A percentile compares a stretch with the other conserved stretches of the same genome.
Evolutionary conservation across 2,797 vertebrate species (phyloP).

Genomic region (Clarias pachynema): DNA sequence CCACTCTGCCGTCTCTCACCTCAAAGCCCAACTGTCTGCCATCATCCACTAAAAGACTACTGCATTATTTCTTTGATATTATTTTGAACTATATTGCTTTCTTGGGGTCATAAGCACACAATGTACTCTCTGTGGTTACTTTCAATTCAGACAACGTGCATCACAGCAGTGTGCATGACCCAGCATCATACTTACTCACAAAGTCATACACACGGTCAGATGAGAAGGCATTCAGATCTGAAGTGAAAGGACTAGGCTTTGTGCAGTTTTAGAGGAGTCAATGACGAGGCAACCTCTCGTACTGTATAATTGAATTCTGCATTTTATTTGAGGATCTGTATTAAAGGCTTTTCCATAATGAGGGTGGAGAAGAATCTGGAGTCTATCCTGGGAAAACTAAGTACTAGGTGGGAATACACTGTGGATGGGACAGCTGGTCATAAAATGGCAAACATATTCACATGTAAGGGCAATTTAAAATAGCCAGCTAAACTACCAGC

Average conservation of each 20-base stretch:
- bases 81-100: neutral
- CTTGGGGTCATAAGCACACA: neutral
- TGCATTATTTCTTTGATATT: too few relatives aligned
- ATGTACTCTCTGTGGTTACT: neutral
- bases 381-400: neutral
- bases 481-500: too few relatives aligned
- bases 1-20: neutral
- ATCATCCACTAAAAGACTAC: neutral
- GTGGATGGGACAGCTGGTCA: neutral
- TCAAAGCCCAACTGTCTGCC: neutral
- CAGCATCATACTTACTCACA: neutral
- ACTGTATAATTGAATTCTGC: too few relatives aligned
- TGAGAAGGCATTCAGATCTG: conserved; percentile 33
- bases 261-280: conserved; percentile 39
- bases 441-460: neutral
- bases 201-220: conserved; percentile 37
- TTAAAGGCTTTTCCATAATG: neutral
- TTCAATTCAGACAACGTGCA: neutral
- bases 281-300: neutral
- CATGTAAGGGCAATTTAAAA: neutral
- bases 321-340: neutral
- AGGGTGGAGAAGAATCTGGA: neutral
- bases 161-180: neutral
- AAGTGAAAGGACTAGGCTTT: conserved; percentile 44
- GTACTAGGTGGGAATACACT: neutral